Conservation (phyloP, 2,113 vertebrate species). For the Nothocercus julius region DNA sequence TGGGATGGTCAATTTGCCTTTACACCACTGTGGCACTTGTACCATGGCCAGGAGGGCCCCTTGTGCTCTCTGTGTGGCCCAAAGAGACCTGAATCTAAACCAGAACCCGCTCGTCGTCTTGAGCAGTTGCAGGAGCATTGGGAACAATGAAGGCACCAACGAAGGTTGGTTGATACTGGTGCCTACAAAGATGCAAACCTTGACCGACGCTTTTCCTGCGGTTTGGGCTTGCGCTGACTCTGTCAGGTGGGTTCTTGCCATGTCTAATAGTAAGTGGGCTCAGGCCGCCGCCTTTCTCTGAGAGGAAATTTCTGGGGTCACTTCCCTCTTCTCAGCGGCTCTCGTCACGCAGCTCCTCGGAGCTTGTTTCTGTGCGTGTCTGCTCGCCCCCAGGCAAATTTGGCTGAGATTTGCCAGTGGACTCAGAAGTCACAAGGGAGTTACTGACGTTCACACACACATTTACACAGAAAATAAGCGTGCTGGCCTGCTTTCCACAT, state of each 20-base stretch:
- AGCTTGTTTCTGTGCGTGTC: neutral
- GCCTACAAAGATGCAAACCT: neutral
- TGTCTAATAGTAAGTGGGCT: neutral
- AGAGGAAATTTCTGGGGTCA: neutral
- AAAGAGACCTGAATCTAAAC: neutral
- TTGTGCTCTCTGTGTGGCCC: neutral
- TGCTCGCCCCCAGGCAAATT: neutral
- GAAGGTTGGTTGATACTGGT: neutral
- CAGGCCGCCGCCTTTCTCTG: neutral
- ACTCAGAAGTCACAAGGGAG: neutral
- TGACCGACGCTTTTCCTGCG: neutral
- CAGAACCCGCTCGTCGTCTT: neutral
- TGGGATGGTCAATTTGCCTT: neutral
- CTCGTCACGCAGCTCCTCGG: neutral
- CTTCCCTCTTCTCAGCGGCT: neutral
- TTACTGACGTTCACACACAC: neutral
- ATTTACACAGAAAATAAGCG: neutral
- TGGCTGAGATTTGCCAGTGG: neutral
- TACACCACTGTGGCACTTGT: neutral
- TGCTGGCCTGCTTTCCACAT: neutral
- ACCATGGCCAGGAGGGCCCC: neutral
- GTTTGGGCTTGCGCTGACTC: neutral
- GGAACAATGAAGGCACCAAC: neutral
- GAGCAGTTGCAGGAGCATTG: neutral
- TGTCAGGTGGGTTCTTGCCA: neutral